These are phyloP conservation scores for Palythoa heliodiscus DNA, from an alignment of 92 coral and sea anemone species.

Conservation along the genomic window DNA sequence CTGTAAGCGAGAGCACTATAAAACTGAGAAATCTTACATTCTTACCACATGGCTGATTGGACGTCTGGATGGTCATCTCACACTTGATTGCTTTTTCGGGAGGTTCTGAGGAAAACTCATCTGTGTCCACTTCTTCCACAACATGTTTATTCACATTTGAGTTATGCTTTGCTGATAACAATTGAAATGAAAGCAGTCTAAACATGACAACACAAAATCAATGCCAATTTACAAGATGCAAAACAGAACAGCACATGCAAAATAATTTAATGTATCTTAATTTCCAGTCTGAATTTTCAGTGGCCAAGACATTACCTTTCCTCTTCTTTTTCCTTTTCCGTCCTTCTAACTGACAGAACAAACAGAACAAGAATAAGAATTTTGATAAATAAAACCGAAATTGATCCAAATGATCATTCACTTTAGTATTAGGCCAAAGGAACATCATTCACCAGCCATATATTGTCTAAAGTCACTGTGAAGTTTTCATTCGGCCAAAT, in stretches of 20 bases:
- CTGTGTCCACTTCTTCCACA: background rate
- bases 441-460: too few species aligned
- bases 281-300: background rate
- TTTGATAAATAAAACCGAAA: too few species aligned
- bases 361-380: background rate
- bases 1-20: background rate
- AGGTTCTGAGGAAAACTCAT: background rate
- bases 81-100: background rate
- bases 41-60: background rate
- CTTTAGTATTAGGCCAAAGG: too few species aligned
- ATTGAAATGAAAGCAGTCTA: background rate
- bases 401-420: too few species aligned
- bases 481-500: too few species aligned
- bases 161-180: background rate
- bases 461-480: too few species aligned
- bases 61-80: background rate
- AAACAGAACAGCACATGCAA: background rate
- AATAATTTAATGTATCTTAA: background rate
- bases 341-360: background rate
- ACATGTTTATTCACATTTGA: background rate
- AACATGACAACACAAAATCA: background rate
- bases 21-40: background rate
- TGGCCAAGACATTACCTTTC: background rate
- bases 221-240: background rate
- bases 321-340: constrained; percentile 14